phyloP scores from a whole-genome alignment of 2,888 invertebrate genomes.

The Dynastes maya region DNA sequence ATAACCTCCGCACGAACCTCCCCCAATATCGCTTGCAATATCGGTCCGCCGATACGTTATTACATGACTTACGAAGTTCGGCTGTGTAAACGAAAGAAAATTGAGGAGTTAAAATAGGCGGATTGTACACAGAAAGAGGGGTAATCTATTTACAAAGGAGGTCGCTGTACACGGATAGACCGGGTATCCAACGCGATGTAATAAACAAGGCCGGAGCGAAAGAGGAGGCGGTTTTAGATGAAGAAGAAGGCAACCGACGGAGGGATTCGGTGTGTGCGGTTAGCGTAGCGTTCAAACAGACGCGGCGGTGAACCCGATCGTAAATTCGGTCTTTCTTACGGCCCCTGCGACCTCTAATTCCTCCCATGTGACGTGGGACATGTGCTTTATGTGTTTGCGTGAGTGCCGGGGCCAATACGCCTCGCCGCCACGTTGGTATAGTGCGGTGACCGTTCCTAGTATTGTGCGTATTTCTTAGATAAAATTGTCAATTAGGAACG shows the following conservation, averaged over 20 bases:
- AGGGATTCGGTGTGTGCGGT: constrained; percentile 57
- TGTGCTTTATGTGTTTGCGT: constrained; percentile 70
- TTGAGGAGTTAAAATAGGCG: constrained; percentile 37
- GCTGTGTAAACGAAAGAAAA: constrained; percentile 45
- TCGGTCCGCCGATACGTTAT: constrained; percentile 1
- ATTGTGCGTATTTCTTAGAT: too few species aligned
- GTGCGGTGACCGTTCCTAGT: too few species aligned
- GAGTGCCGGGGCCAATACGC: constrained; percentile 61
- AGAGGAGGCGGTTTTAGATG: constrained; percentile 53
- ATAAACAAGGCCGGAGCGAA: constrained; percentile 49
- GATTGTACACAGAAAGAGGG: constrained; percentile 13
- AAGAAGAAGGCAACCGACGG: constrained; percentile 11
- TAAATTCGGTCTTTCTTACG: constrained; percentile 69
- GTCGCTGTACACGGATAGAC: constrained; percentile 38
- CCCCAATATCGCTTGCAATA: background rate
- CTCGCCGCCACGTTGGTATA: constrained; percentile 60
- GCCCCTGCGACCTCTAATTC: constrained; percentile 68
- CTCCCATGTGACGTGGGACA: constrained; percentile 70
- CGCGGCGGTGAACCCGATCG: constrained; percentile 66
- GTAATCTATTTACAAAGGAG: constrained; percentile 53
- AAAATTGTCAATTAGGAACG: too few species aligned
- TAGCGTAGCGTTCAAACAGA: constrained; percentile 66
- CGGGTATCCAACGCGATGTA: constrained; percentile 22
- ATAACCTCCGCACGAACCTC: background rate
- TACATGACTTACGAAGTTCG: constrained; percentile 35